These are phyloP conservation scores for Yponomeuta malinellus DNA, from an alignment of 2,888 invertebrate genomes.

Conservation along the genomic window DNA sequence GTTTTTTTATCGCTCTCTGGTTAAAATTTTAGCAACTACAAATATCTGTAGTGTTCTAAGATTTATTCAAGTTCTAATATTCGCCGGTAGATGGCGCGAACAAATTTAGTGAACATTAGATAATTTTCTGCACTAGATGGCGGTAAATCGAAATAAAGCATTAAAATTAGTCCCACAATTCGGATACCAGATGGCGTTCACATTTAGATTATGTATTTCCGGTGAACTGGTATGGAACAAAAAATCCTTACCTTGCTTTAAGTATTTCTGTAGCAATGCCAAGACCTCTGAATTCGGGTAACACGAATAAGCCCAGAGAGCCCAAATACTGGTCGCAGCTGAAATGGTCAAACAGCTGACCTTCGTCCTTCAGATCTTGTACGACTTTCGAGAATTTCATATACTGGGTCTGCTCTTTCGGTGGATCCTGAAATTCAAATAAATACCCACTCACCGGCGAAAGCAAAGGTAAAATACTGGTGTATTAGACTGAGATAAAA, in stretches of 20 bases:
- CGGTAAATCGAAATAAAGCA: not conserved
- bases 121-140: not conserved
- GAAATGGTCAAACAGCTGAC: slow-evolving; percentile 18
- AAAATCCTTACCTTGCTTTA: slow-evolving; percentile 18
- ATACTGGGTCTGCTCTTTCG: slow-evolving; percentile 16
- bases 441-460: too few species aligned
- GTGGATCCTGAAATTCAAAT: not conserved
- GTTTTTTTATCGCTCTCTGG: not conserved
- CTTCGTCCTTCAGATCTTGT: slow-evolving; percentile 19
- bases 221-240: not conserved
- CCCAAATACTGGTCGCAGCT: slow-evolving; percentile 18
- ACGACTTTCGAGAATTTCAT: slow-evolving; percentile 20
- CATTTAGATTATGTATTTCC: not conserved
- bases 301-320: slow-evolving; percentile 22
- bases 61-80: not conserved
- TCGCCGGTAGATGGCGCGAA: not conserved
- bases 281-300: slow-evolving; percentile 21
- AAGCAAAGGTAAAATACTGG: too few species aligned
- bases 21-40: not conserved
- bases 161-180: not conserved
- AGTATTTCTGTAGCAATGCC: slow-evolving; percentile 22
- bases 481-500: too few species aligned
- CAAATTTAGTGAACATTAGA: too few species aligned
- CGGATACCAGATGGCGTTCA: not conserved
- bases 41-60: too few species aligned